Evolutionary conservation across 1,140 invertebrate genomes (phyloP), one percentile per base, ranked within the genome.

Genomic region (Sminthurinus signatus): DNA sequence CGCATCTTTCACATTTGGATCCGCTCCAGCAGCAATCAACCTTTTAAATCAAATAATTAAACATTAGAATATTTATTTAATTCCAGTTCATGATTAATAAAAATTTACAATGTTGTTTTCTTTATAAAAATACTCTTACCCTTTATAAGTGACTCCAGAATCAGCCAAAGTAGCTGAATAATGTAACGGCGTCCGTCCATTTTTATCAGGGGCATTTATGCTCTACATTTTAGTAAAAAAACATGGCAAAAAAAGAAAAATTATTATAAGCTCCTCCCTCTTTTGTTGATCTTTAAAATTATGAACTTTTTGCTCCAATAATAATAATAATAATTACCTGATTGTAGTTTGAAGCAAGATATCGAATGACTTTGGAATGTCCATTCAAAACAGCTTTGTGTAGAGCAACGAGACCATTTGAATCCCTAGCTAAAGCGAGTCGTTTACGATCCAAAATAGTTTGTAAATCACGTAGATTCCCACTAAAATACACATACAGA

Each of bases 121-220:
- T n/a, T n/a, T n/a, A n/a, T n/a, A n/a, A 36, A 36, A 15, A 36
- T 8, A 36, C 5, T 36, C 32, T 56, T 56, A 56, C 54, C 28
- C 46, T 75, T 92, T 89, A 75, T 89, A 94, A 73, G 91, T 90
- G 75, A 92, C 87, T 0, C 89, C 89, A 70, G 89, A 91, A 73
- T 95, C 91, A 17, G 85, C 83, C 36, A 93, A 77, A 3, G 86
- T 86, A 5, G 89, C 88, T 5, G 91, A 88, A 75, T 94, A 96
- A 79, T 96, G 92, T 39, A 96, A 80, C n/a, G 92, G 84, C 3
- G 91, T 94, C 70, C 92, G 80, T 31, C 89, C 90, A 75, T 89
- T 84, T 73, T 85, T 78, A 78, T 92, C 89, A 32, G 83, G 25
- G 31, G 31, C 54, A 39, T 56, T 56, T 10, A 56, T 3, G 32